Evolutionary conservation across 2,797 vertebrate genomes (phyloP).

Genomic region (Enoplosus armatus): DNA sequence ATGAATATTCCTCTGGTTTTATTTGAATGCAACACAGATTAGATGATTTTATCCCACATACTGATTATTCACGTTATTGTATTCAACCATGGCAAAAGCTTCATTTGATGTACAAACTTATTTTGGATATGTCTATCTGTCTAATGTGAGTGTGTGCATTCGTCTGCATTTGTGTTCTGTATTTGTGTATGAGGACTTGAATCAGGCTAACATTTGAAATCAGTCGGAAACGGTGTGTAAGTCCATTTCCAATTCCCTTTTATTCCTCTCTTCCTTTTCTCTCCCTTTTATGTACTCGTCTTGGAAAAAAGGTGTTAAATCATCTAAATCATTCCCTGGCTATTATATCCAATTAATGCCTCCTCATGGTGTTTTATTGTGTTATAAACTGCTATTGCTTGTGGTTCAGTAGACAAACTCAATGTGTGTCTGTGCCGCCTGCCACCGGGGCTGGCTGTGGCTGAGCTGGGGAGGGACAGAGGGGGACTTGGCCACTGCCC

Average conservation of each 20-base stretch:
- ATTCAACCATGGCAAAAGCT: not conserved
- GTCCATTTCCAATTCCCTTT: conserved; percentile 71
- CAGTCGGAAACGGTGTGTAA: conserved; percentile 56
- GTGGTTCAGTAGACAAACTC: conserved; percentile 95
- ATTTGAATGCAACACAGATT: conserved; percentile 23
- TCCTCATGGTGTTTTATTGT: conserved; percentile 95
- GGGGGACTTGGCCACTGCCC: conserved; percentile 84
- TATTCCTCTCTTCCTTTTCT: conserved; percentile 72
- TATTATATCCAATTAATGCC: conserved; percentile 94
- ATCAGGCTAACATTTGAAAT: conserved; percentile 35
- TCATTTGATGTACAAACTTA: conserved; percentile 10
- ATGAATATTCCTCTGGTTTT: conserved; percentile 17
- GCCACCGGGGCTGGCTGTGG: conserved; percentile 83
- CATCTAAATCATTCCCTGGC: conserved; percentile 87
- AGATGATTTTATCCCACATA: conserved; percentile 32
- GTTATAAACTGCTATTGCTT: conserved; percentile 93
- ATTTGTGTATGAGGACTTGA: conserved; percentile 19
- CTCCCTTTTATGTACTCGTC: conserved; percentile 71
- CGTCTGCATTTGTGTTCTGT: conserved; percentile 15
- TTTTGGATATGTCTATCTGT: not conserved
- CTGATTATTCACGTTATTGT: conserved; percentile 10
- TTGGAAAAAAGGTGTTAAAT: conserved; percentile 86
- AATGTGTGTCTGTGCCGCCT: conserved; percentile 88
- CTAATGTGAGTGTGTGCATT: conserved; percentile 15
- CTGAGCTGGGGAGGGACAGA: conserved; percentile 78